A percentile compares a stretch with the other conserved stretches of the same genome.
Evolutionary conservation across 2,113 vertebrate species (phyloP).

Genomic region (Ivindomyrus marchei): DNA sequence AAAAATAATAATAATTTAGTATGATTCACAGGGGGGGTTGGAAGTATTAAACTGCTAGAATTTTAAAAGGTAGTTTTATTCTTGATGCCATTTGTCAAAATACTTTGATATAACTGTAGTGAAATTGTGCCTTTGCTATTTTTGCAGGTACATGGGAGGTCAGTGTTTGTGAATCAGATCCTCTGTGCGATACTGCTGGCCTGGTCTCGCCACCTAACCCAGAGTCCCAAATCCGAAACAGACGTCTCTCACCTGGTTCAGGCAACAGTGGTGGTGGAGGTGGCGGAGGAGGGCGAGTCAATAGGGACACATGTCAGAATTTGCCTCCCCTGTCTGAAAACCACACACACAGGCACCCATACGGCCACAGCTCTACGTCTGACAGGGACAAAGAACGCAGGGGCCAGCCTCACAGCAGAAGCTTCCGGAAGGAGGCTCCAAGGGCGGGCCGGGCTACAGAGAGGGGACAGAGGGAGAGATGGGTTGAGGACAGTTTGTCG

Average conservation of each 20-base stretch:
- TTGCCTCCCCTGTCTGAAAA: constrained; percentile 32
- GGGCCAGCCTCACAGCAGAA: constrained; percentile 48
- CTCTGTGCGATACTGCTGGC: constrained; percentile 57
- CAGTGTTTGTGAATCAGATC: constrained; percentile 62
- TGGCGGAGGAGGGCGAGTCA: constrained; percentile 50
- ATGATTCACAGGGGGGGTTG: not conserved
- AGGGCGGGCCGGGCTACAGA: constrained; percentile 35
- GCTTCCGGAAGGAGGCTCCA: constrained; percentile 47
- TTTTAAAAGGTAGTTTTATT: not conserved
- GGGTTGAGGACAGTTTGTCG: constrained; percentile 64
- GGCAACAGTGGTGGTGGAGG: constrained; percentile 61
- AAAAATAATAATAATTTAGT: not conserved
- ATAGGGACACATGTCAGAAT: constrained; percentile 41
- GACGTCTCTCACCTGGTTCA: constrained; percentile 64
- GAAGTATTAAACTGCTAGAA: not conserved
- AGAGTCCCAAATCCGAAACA: constrained; percentile 69
- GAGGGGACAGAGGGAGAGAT: constrained; percentile 54
- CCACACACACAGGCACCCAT: constrained; percentile 32
- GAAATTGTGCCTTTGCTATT: not conserved
- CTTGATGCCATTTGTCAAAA: not conserved
- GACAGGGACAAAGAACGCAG: constrained; percentile 55
- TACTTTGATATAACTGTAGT: not conserved
- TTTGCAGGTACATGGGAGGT: constrained; percentile 66
- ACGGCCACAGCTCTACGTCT: constrained; percentile 31
- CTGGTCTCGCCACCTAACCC: constrained; percentile 61